A percentile compares a stretch with the other conserved stretches of the same genome.
Conservation (phyloP, 2,888 invertebrate species). For the Hermaeophaga mercurialis region DNA sequence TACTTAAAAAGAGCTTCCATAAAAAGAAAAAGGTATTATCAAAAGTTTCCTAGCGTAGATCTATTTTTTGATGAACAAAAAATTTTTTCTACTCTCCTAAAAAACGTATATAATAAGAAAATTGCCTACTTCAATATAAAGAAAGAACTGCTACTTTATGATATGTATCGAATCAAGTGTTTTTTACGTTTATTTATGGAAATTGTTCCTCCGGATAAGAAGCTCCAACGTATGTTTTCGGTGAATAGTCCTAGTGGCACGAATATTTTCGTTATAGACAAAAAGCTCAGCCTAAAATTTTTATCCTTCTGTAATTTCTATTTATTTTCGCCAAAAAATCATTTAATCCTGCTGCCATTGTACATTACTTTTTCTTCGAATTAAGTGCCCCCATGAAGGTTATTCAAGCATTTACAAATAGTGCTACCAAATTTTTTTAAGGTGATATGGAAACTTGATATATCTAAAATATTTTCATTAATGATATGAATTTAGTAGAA, state of each 20-base stretch:
- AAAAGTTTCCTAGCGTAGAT: background rate
- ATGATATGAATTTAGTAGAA: no score
- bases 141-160: constrained; percentile 35
- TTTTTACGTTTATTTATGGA: constrained; percentile 41
- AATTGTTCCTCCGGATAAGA: constrained; percentile 34
- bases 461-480: no score
- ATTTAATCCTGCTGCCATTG: no score
- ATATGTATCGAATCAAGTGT: constrained; percentile 40
- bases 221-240: constrained; percentile 32
- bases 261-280: no score
- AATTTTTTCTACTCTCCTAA: background rate
- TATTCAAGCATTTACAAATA: no score
- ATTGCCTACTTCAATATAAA: constrained; percentile 3
- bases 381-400: no score
- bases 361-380: no score
- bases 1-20: constrained; percentile 4
- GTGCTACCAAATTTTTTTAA: no score
- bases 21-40: constrained; percentile 1
- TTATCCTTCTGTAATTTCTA: no score
- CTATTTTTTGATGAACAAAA: background rate
- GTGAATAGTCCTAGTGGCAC: constrained; percentile 6
- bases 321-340: no score
- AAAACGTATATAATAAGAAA: background rate
- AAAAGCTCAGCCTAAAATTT: no score
- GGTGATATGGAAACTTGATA: no score